Evolutionary conservation across 2,888 invertebrate genomes (phyloP).

Genomic region (Rhopalosiphum nymphaeae): DNA sequence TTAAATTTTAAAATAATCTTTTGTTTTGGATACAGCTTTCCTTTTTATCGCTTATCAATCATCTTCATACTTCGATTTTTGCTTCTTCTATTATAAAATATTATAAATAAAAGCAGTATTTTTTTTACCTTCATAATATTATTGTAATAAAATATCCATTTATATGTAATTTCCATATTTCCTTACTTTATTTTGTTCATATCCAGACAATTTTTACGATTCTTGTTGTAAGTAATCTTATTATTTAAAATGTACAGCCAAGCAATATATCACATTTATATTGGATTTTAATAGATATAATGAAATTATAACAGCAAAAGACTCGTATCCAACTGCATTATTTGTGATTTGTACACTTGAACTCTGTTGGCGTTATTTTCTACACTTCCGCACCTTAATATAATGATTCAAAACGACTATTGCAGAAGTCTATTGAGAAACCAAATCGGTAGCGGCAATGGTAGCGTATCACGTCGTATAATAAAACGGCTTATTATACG

Average conservation of each 20-base stretch:
- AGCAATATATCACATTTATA: background rate
- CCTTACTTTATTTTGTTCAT: background rate
- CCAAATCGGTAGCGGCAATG: background rate
- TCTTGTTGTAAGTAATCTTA: background rate
- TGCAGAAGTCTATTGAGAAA: background rate
- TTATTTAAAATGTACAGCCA: background rate
- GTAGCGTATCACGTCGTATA: constrained; percentile 5
- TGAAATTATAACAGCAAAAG: background rate
- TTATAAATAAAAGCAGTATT: background rate
- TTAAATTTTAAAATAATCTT: background rate
- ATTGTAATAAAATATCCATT: background rate
- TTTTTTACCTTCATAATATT: background rate
- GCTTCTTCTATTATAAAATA: background rate
- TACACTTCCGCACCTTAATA: background rate
- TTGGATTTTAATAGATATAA: background rate
- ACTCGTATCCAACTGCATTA: background rate
- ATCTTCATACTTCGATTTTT: background rate
- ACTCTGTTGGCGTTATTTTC: constrained; percentile 9
- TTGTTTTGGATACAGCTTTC: background rate
- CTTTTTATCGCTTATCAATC: background rate
- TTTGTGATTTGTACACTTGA: constrained; percentile 10
- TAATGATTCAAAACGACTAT: background rate
- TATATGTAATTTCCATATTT: background rate
- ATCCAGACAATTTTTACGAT: background rate
- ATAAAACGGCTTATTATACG: constrained; percentile 39